Base-by-base conservation (phyloP, 2,888 invertebrate genomes). In the Heliconius aoede region DNA sequence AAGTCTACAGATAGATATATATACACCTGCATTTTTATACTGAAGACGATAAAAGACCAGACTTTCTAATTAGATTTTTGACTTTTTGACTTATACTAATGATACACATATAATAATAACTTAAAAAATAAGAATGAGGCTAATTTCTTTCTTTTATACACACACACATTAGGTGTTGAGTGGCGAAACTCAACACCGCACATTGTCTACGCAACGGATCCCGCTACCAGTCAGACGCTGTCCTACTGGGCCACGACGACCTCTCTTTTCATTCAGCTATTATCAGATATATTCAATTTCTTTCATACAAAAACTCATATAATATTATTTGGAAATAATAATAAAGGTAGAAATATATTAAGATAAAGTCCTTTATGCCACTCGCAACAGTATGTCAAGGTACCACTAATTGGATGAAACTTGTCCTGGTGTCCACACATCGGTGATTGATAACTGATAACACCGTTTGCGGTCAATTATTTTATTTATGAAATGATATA, bases 401-500 rank as follows among this genome's bases (percentile, higher is more conserved):
- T 58, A 71, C 62, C 65, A 74, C 76, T 78, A 78, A 78, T 78
- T 78, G 78, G 78, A 78, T 76, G 78, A 72, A 72, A 72, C 74
- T 72, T 78, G 76, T 76, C 72, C 71, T 64, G 72, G 55, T 72
- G 72, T 74, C 72, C 26, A 72, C n/a, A 76, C 73, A 71, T 76
- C 72, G 76, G 76, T 78, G 78, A 78, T 78, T 78, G 78, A 78
- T 76, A 78, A 74, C 74, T 64, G 78, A 78, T 78, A 78, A 76
- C 46, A 71, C 55, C 65, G 73, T 21, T 55, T 40, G 26, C 64
- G 28, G 40, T 65, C 71, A 67, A 67, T 77, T 74, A 72, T 58
- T 62, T 62, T 30, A 55, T 51, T 21, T 69, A 46, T 71, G 15
- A 72, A 60, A 40, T 55, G 69, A 13, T 32, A 69, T 69, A 32